phyloP scores from a whole-genome alignment of 2,113 vertebrate genomes.

The Chloropsis hardwickii region DNA sequence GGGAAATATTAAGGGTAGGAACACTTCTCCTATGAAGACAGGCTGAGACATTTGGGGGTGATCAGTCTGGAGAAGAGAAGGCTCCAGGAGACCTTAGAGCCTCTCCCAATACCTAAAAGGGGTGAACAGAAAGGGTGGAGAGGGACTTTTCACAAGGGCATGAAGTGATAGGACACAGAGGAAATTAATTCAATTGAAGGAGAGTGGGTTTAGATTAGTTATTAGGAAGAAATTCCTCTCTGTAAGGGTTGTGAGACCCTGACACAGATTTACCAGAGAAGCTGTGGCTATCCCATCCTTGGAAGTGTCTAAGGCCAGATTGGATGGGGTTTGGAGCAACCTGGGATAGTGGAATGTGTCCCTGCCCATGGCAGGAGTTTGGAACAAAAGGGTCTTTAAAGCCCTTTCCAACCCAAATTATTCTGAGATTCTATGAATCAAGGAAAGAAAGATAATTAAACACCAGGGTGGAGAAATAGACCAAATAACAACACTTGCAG shows the following conservation, averaged over 20 bases:
- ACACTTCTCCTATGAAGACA: neutral
- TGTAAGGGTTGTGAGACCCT: neutral
- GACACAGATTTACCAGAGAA: neutral
- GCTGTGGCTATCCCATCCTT: neutral
- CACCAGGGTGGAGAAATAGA: neutral
- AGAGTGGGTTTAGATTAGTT: neutral
- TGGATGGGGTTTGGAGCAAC: accelerated
- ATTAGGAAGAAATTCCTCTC: neutral
- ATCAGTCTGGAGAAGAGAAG: neutral
- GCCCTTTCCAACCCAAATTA: neutral
- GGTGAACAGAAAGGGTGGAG: neutral
- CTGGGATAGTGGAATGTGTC: neutral
- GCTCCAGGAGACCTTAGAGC: neutral
- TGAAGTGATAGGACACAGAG: neutral
- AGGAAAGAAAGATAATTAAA: neutral
- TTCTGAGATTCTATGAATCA: neutral
- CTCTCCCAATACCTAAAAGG: neutral
- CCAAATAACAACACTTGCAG: neutral
- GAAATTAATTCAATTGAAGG: neutral
- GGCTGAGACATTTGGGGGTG: neutral
- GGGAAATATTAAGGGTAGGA: neutral
- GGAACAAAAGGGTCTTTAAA: neutral
- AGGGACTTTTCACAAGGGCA: neutral
- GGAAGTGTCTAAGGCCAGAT: neutral
- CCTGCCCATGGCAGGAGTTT: neutral